Evolutionary conservation across 2,888 invertebrate species (phyloP), one percentile per base, ranked within the genome.

Genomic region (Eupithecia inturbata): DNA sequence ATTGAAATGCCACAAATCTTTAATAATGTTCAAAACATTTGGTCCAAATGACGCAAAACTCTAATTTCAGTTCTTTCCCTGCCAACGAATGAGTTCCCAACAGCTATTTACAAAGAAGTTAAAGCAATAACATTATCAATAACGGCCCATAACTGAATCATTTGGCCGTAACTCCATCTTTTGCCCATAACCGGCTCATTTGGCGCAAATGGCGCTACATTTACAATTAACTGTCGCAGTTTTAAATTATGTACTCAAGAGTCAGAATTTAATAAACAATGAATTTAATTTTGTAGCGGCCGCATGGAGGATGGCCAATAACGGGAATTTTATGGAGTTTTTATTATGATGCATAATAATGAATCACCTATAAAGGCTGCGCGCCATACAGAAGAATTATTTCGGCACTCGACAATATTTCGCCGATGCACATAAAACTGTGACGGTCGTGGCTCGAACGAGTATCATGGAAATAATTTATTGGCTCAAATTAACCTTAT

Each of bases 281-380:
- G 90, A 87, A 91, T 92, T 93, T 91, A 92, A 93, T 94, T 90
- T 90, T 87, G 88, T 89, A 86, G 81, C 88, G 87, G 88, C 90
- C 92, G 92, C 90, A 88, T 91, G 93, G 93, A 91, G 89, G 87
- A 88, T 86, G 88, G 93, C 92, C 93, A 93, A 94, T 94, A 92
- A 94, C 92, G 84, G 86, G 87, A 80, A 90, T 92, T 94, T 94
- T 91, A 94, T 93, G 84, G 90, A 87, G 81, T 88, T 94, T 94
- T 94, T 94, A 94, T 93, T 92, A 91, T 93, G 93, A 92, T 90
- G 90, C 92, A 93, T 91, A 90, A 92, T 90, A 91, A 89, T 93
- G 90, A 92, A 94, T 93, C 92, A 92, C 86, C 87, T 87, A 87
- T 91, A 91, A 92, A 88, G 90, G 88, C 77, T 79, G 82, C 81